phyloP scores from a whole-genome alignment of 2,113 vertebrate species.

The Monarcha castaneiventris region DNA sequence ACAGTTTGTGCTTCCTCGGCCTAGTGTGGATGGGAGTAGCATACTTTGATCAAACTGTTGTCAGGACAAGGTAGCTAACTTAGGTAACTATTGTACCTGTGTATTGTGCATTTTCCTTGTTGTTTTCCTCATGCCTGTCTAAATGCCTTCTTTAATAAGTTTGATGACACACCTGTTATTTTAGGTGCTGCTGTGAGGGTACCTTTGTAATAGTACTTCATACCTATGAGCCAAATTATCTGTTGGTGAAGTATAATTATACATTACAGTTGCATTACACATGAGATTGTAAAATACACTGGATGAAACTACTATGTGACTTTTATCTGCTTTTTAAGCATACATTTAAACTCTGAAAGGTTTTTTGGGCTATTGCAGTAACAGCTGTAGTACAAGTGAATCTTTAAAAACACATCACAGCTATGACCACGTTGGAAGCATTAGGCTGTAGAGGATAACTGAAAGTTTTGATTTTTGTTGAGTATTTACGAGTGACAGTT shows the following conservation, averaged over 20 bases:
- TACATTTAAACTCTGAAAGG: not conserved
- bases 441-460: not conserved
- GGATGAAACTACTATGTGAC: not conserved
- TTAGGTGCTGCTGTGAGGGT: not conserved
- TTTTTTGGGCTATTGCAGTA: not conserved
- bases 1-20: rapidly evolving
- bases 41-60: not conserved
- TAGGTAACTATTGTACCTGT: not conserved
- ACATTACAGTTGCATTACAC: not conserved
- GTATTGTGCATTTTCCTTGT: not conserved
- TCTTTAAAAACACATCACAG: not conserved
- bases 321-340: not conserved
- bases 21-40: not conserved
- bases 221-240: not conserved
- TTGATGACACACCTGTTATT: not conserved
- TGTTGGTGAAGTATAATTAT: not conserved
- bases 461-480: not conserved
- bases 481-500: not conserved
- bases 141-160: not conserved
- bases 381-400: not conserved
- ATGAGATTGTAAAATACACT: not conserved
- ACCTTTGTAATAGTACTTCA: not conserved
- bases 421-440: rapidly evolving
- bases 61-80: not conserved
- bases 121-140: constrained; percentile 5